Conservation (phyloP, 2,113 vertebrate genomes). For the Promerops cafer region DNA sequence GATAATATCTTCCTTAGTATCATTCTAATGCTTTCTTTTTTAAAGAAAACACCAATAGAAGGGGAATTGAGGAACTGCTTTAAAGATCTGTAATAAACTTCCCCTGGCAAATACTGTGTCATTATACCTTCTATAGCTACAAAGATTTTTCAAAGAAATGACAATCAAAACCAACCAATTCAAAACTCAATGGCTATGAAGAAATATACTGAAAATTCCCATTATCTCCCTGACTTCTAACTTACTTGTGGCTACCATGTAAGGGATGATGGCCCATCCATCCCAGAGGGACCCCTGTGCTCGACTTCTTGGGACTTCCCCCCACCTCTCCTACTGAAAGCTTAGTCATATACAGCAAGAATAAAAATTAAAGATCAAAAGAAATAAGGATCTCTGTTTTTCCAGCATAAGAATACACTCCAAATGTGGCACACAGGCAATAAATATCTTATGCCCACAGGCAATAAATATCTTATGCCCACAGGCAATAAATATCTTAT, state of each 20-base stretch:
- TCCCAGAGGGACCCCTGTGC: not conserved
- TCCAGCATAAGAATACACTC: not conserved
- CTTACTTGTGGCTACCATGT: not conserved
- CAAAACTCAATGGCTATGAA: not conserved
- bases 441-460: not conserved
- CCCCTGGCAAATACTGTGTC: not conserved
- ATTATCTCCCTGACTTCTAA: not conserved
- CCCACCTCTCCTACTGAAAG: not conserved
- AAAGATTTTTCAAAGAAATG: not conserved
- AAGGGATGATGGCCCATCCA: not conserved
- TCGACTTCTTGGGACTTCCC: not conserved
- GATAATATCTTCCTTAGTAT: not conserved
- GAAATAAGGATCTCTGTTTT: not conserved
- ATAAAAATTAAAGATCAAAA: not conserved
- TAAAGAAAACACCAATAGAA: not conserved
- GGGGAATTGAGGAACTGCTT: not conserved
- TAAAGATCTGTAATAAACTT: not conserved
- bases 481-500: not conserved
- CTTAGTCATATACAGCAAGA: not conserved
- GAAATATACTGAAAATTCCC: not conserved
- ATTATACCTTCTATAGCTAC: not conserved
- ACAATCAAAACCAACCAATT: not conserved
- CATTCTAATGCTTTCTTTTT: not conserved
- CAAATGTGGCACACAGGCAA: not conserved
- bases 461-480: not conserved